Conservation (phyloP, 2,888 invertebrate species). For the Caenorhabditis plicata region DNA sequence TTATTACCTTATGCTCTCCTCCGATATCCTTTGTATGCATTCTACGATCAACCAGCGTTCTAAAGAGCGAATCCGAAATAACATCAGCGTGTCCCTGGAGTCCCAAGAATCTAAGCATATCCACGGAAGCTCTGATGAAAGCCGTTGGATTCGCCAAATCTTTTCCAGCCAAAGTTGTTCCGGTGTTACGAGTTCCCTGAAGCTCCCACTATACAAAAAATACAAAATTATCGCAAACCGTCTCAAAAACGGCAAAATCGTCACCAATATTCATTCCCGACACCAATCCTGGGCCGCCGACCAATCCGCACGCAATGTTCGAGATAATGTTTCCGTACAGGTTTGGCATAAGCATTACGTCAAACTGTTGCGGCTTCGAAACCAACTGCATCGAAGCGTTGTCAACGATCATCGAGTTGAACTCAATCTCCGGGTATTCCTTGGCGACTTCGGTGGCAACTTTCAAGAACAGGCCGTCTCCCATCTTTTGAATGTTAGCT, state of each 20-base stretch:
- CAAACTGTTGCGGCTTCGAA: conserved; percentile 83
- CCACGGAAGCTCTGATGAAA: conserved; percentile 89
- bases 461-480: conserved; percentile 93
- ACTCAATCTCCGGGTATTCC: conserved; percentile 86
- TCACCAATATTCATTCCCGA: conserved; percentile 89
- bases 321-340: conserved; percentile 89
- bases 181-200: conserved; percentile 90
- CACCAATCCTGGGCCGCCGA: conserved; percentile 91
- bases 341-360: conserved; percentile 95
- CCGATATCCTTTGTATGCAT: conserved; percentile 63
- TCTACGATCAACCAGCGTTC: conserved; percentile 51
- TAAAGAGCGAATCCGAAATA: conserved; percentile 60
- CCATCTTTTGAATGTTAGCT: conserved; percentile 95
- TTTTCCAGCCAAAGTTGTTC: conserved; percentile 88
- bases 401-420: conserved; percentile 87
- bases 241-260: conserved; percentile 70
- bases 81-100: conserved; percentile 55
- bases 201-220: conserved; percentile 19
- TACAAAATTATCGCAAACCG: conserved; percentile 64
- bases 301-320: conserved; percentile 76
- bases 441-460: conserved; percentile 72
- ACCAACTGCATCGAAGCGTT: conserved; percentile 74
- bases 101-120: conserved; percentile 75
- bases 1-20: conserved; percentile 37
- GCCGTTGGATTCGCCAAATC: conserved; percentile 95